Evolutionary conservation across 2,113 vertebrate genomes (phyloP).

Genomic region (Sprattus sprattus): DNA sequence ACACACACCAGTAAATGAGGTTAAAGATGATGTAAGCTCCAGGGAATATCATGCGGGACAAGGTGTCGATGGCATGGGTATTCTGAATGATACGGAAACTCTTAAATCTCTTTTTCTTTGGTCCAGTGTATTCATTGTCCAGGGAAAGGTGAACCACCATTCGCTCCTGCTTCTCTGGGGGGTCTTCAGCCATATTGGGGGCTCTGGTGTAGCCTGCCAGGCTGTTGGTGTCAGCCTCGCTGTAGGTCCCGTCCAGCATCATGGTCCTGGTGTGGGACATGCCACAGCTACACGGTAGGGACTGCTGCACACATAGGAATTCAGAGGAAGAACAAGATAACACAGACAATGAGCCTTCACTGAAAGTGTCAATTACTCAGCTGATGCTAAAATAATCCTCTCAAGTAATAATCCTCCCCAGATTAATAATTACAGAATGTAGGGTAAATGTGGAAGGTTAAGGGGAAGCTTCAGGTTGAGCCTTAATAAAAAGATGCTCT

Average conservation of each 20-base stretch:
- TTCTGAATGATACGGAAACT: slow-evolving; percentile 85
- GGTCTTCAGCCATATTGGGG: slow-evolving; percentile 76
- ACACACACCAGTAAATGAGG: slow-evolving; percentile 94
- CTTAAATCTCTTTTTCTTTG: slow-evolving; percentile 79
- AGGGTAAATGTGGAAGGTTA: not conserved
- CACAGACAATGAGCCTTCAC: not conserved
- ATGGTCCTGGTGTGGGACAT: slow-evolving; percentile 82
- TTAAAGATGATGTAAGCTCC: slow-evolving; percentile 93
- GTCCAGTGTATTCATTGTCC: slow-evolving; percentile 73
- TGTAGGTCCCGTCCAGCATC: slow-evolving; percentile 85
- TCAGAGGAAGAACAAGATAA: not conserved
- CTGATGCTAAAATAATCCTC: not conserved
- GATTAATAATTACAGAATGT: not conserved
- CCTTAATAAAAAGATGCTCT: not conserved
- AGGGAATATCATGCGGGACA: slow-evolving; percentile 92
- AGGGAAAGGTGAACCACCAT: slow-evolving; percentile 84
- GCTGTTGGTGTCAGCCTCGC: slow-evolving; percentile 85
- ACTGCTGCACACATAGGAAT: slow-evolving; percentile 42
- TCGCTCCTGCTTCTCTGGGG: slow-evolving; percentile 80
- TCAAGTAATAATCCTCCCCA: not conserved
- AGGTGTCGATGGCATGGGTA: slow-evolving; percentile 90
- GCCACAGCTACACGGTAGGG: slow-evolving; percentile 81
- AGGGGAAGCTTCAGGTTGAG: not conserved
- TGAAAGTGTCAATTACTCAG: not conserved
- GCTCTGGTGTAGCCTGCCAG: slow-evolving; percentile 82